Evolutionary conservation across 2,888 invertebrate species (phyloP).

Genomic region (Cantharis rustica): DNA sequence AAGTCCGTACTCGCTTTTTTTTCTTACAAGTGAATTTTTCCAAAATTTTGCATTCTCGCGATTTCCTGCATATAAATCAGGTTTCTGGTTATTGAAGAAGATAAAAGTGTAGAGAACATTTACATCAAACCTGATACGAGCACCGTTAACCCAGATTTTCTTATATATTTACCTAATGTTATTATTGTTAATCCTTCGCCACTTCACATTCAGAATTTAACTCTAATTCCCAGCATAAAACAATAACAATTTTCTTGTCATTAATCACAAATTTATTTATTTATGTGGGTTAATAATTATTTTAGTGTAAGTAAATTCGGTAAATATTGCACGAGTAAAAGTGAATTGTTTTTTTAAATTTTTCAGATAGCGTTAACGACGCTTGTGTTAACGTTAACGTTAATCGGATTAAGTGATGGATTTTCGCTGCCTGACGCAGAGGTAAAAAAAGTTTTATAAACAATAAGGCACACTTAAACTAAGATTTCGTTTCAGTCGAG

Average conservation of each 20-base stretch:
- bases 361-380: slow-evolving; percentile 49
- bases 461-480: not conserved
- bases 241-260: not conserved
- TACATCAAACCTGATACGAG: slow-evolving; percentile 5
- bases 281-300: not conserved
- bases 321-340: not conserved
- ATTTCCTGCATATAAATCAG: not conserved
- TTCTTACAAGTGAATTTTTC: not conserved
- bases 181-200: slow-evolving; percentile 5
- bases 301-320: not conserved
- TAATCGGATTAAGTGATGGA: slow-evolving; percentile 39
- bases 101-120: slow-evolving; percentile 10
- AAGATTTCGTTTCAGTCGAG: not conserved
- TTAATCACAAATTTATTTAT: not conserved
- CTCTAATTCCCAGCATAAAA: not conserved
- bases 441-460: not conserved
- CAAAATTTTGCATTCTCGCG: not conserved
- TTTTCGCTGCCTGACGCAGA: not conserved
- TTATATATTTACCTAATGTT: not conserved
- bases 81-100: not conserved
- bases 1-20: too few species aligned
- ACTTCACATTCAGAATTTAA: not conserved
- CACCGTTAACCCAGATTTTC: slow-evolving; percentile 15
- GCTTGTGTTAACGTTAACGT: slow-evolving; percentile 47
- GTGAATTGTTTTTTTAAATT: slow-evolving; percentile 1